These are phyloP conservation scores for Oeneis ivallda DNA, from an alignment of 2,888 invertebrate genomes.

Conservation along the genomic window DNA sequence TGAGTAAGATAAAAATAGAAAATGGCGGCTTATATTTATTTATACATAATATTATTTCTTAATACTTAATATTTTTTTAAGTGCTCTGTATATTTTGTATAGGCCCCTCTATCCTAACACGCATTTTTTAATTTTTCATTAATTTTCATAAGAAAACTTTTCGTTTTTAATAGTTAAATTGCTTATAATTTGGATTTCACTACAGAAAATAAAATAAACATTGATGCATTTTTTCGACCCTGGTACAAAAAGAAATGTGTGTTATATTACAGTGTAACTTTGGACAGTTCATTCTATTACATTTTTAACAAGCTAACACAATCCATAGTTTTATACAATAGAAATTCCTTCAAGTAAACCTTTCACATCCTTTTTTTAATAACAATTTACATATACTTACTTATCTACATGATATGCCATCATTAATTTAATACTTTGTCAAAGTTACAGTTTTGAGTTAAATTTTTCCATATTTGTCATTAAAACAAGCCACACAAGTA, in stretches of 20 bases:
- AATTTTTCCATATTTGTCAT: background rate
- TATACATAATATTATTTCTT: too few species aligned
- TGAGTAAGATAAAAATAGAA: too few species aligned
- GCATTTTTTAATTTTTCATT: background rate
- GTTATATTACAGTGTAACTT: background rate
- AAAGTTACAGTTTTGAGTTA: background rate
- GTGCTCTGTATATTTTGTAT: slow-evolving; percentile 7
- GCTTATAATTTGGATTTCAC: too few species aligned
- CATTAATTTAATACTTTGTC: background rate
- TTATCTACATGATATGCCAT: too few species aligned
- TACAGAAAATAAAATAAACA: background rate
- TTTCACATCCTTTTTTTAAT: background rate
- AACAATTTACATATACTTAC: too few species aligned
- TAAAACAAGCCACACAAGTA: background rate
- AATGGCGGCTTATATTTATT: too few species aligned
- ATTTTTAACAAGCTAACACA: background rate
- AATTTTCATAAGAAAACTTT: background rate
- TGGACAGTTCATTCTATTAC: background rate
- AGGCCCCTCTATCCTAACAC: background rate
- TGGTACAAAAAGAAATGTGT: background rate
- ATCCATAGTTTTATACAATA: background rate
- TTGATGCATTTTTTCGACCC: background rate
- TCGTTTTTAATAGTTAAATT: too few species aligned
- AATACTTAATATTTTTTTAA: too few species aligned
- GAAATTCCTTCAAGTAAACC: background rate